Percentiles rank a stretch among this genome's conserved stretches.
Evolutionary conservation across 2,888 invertebrate species (phyloP).

Genomic region (Drosophila anomelani): DNA sequence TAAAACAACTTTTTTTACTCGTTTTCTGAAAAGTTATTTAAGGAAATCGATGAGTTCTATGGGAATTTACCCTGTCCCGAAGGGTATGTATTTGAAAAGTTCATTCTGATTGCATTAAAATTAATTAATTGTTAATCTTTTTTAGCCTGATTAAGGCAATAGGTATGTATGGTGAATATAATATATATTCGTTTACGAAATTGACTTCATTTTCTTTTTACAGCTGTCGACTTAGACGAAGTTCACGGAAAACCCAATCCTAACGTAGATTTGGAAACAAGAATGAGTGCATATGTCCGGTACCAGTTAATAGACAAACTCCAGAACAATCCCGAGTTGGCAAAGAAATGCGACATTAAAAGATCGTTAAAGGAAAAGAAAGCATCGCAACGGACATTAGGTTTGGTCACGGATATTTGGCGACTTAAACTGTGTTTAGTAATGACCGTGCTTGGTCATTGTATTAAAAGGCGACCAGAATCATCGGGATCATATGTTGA

Average conservation of each 20-base stretch:
- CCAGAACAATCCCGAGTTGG: background rate
- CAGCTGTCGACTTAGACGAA: background rate
- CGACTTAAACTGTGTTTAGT: background rate
- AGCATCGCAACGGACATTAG: background rate
- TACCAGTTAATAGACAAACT: background rate
- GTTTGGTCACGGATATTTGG: background rate
- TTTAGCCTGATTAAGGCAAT: background rate
- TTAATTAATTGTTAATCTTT: background rate
- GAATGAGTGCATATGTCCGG: background rate
- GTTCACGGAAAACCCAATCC: no score
- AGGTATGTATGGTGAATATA: background rate
- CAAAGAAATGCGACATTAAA: background rate
- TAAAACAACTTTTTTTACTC: background rate
- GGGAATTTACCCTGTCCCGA: background rate
- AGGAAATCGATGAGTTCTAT: background rate
- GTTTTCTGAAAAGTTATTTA: background rate
- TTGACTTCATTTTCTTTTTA: background rate
- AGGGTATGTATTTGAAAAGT: background rate
- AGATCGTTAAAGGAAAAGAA: fast-evolving
- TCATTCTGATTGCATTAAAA: no score
- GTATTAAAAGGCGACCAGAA: background rate
- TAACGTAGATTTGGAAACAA: background rate
- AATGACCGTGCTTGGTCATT: background rate
- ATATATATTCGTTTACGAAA: background rate
- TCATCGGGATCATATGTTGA: no score